Evolutionary conservation across 2,888 invertebrate species (phyloP), one percentile per base, ranked within the genome.

Genomic region (Hofmannophila pseudospretella): DNA sequence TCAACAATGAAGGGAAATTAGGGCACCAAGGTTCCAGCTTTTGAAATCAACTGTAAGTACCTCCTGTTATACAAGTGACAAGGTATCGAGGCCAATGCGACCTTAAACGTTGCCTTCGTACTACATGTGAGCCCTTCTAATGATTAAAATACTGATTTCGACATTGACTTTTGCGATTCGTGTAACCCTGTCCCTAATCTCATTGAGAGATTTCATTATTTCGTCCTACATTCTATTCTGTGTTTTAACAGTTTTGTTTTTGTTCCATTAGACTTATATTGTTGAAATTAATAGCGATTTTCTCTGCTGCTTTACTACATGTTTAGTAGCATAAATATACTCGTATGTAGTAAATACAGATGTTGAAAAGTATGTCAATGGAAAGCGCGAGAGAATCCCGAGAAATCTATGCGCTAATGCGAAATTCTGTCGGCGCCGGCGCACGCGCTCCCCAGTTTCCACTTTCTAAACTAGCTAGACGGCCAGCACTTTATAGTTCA

Each of bases 381-480:
- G 82, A 86, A 85, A 86, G 82, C 77, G 81, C 82, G 75, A 77
- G 82, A 82, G 78, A 82, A 69, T 86, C 85, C 81, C 79, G 79
- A 76, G 85, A 86, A 85, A 85, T 84, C 76, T 70, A 67, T 67
- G 67, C 71, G 74, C 73, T 70, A 76, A 75, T 68, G 72, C 70
- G 52, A 16, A 54, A 58, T 70, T 58, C 62, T 62, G 55, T 34
- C 34, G 36, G 34, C 41, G 34, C 12, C 57, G 52, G 44, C 53
- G 62, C 67, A 52, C 60, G 58, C 68, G 67, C 68, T 61, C 71
- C 73, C 64, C 71, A 63, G 69, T 74, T 74, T 81, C 82, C 81
- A 82, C 86, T 86, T 86, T 86, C 86, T 86, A 85, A 85, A 82
- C 79, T 66, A 64, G 75, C 76, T 67, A 65, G 61, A 61, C 65